Conservation (phyloP, 2,888 invertebrate species). For the Nowickia ferox region DNA sequence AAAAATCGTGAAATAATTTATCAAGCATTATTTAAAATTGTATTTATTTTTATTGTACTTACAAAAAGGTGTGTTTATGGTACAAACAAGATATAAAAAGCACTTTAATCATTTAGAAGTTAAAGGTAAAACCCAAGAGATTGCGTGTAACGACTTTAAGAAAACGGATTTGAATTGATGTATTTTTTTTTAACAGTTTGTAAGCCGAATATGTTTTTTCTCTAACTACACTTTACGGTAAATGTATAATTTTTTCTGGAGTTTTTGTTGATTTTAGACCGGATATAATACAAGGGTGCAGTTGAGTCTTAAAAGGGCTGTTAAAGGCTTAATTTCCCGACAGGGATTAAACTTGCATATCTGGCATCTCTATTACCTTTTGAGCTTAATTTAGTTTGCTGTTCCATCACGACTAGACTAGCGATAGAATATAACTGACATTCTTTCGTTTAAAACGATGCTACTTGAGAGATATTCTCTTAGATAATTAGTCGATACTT, state of each 20-base stretch:
- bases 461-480: too few relatives aligned
- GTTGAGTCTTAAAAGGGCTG: too few relatives aligned
- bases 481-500: too few relatives aligned
- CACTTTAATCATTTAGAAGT: not conserved
- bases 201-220: not conserved
- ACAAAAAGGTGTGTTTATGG: constrained; percentile 39
- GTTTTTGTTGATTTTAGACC: not conserved
- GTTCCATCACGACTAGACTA: too few relatives aligned
- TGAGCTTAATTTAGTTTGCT: too few relatives aligned
- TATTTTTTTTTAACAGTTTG: not conserved
- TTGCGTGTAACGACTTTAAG: constrained; percentile 2
- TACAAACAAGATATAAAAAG: not conserved
- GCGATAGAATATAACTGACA: too few relatives aligned
- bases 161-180: not conserved
- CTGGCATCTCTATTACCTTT: too few relatives aligned
- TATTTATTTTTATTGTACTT: constrained; percentile 50
- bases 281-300: too few relatives aligned
- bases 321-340: too few relatives aligned
- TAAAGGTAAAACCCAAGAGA: constrained; percentile 2
- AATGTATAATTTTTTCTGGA: not conserved
- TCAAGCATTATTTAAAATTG: constrained; percentile 37
- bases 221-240: not conserved
- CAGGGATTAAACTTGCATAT: too few relatives aligned
- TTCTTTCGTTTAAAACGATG: too few relatives aligned
- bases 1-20: constrained; percentile 11